phyloP scores from a whole-genome alignment of 2,113 vertebrate species.

The Andinoacara biseriatus region DNA sequence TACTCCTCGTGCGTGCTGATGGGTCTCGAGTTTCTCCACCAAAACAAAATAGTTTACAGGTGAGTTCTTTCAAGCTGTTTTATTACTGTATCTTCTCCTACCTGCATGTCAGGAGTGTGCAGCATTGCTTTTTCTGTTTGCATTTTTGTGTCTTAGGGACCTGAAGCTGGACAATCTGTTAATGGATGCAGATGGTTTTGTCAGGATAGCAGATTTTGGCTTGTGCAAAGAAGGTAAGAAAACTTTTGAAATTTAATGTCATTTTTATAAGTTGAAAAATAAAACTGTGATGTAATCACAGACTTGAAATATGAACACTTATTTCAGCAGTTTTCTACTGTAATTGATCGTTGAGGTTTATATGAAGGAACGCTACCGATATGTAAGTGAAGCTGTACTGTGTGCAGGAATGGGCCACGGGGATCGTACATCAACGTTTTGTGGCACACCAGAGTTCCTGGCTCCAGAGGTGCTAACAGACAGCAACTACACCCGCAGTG shows the following conservation, averaged over 20 bases:
- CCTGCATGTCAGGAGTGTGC: neutral
- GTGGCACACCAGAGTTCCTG: constrained; percentile 95
- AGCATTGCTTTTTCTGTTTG: neutral
- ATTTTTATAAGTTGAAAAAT: neutral
- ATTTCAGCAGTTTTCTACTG: neutral
- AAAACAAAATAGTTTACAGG: constrained; percentile 93
- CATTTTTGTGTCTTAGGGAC: constrained; percentile 80
- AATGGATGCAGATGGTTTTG: constrained; percentile 91
- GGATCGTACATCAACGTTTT: constrained; percentile 93
- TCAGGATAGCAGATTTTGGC: constrained; percentile 94
- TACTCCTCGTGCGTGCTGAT: constrained; percentile 92
- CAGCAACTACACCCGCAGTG: constrained; percentile 89
- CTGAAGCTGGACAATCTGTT: constrained; percentile 95
- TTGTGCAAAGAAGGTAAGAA: constrained; percentile 94
- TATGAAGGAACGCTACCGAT: neutral
- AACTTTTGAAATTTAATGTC: neutral
- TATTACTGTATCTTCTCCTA: neutral
- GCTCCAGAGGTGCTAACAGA: constrained; percentile 95
- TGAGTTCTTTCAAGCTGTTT: constrained; percentile 73
- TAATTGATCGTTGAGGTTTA: neutral
- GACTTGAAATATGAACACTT: too few species aligned
- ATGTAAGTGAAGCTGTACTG: neutral
- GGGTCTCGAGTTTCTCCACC: constrained; percentile 93
- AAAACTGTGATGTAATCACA: neutral
- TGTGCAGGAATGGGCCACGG: constrained; percentile 90